Conservation (phyloP, 2,888 invertebrate genomes). For the Cartodere bifasciata region DNA sequence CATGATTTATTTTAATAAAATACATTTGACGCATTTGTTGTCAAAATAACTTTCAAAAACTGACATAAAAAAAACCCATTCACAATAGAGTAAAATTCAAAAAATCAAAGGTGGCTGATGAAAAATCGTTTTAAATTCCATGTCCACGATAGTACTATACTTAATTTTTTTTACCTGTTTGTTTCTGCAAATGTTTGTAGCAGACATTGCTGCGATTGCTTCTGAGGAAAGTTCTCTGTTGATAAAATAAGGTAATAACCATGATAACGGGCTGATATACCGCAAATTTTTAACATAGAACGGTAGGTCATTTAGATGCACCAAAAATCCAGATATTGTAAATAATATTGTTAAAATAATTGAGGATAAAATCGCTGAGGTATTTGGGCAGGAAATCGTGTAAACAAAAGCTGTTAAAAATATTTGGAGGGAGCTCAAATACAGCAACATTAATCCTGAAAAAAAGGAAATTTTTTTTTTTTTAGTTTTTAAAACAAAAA, state of each 20-base stretch:
- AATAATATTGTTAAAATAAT: constrained; percentile 47
- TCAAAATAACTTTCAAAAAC: too few relatives aligned
- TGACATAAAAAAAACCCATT: too few relatives aligned
- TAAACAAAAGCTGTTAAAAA: constrained; percentile 54
- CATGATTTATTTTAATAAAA: too few relatives aligned
- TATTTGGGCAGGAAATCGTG: constrained; percentile 51
- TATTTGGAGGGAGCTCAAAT: constrained; percentile 55
- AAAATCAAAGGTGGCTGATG: too few relatives aligned
- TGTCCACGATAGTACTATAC: too few relatives aligned
- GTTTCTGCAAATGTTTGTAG: constrained; percentile 49
- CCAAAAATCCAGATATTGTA: constrained; percentile 52
- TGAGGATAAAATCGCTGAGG: constrained; percentile 47
- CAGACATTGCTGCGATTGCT: constrained; percentile 44
- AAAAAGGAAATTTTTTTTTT: constrained; percentile 13
- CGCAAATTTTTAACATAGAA: constrained; percentile 52
- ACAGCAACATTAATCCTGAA: constrained; percentile 58
- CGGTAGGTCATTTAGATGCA: constrained; percentile 57
- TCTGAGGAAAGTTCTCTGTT: constrained; percentile 52
- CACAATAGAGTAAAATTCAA: too few relatives aligned
- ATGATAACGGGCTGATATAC: constrained; percentile 57
- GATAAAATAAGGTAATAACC: constrained; percentile 56
- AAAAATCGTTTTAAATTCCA: too few relatives aligned
- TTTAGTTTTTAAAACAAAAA: constrained; percentile 15
- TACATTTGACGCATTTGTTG: too few relatives aligned
- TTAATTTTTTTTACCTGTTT: constrained; percentile 51